phyloP scores from a whole-genome alignment of 35 echinoderm and acorn worm species.

The Eucidaris tribuloides region DNA sequence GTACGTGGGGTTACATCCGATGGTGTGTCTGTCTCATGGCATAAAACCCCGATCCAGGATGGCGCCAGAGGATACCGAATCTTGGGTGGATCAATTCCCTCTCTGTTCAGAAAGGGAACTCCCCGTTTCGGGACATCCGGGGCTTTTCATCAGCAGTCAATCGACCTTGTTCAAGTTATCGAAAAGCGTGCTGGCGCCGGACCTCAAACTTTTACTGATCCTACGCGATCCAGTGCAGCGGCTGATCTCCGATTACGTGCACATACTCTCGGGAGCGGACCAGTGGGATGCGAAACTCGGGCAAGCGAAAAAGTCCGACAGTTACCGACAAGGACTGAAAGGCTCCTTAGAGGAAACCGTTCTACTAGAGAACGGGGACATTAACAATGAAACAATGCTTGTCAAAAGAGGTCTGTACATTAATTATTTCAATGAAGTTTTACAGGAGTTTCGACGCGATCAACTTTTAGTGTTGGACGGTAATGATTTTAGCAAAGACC shows the following conservation, averaged over 20 bases:
- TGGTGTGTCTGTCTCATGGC: not conserved
- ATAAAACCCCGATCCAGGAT: not conserved
- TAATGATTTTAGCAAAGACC: not conserved
- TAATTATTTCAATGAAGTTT: not conserved
- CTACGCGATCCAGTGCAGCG: constrained; percentile 5
- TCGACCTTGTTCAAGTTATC: not conserved
- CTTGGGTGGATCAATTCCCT: not conserved
- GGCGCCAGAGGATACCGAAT: not conserved
- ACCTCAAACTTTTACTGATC: not conserved
- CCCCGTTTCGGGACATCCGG: not conserved
- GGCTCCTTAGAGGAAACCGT: constrained; percentile 21
- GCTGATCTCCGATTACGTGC: constrained; percentile 2
- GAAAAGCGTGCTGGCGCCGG: not conserved
- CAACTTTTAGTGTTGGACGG: constrained; percentile 27
- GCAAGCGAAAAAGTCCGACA: not conserved
- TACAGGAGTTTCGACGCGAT: not conserved
- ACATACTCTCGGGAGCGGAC: not conserved
- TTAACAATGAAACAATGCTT: not conserved
- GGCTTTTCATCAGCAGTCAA: not conserved
- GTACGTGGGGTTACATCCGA: not conserved
- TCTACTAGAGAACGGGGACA: not conserved
- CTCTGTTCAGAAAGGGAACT: not conserved
- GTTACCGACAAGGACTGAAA: not conserved
- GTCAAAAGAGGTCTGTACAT: constrained; percentile 3
- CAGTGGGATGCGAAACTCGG: not conserved